Evolutionary conservation across 92 coral and sea anemone species (phyloP).

Genomic region (Parazoanthus swiftii): DNA sequence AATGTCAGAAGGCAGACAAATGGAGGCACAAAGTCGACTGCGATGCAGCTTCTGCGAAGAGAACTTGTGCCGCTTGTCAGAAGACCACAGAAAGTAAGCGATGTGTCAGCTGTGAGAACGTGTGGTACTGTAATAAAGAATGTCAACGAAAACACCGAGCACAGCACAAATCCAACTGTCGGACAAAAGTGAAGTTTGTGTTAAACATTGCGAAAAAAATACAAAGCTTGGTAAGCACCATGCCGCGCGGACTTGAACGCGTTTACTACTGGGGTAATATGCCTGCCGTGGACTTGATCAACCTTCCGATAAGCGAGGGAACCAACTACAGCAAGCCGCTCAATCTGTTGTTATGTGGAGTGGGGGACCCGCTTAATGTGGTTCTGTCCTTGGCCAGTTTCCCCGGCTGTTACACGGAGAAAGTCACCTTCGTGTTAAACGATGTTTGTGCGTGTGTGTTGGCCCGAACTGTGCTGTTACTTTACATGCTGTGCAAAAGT

Average conservation of each 20-base stretch:
- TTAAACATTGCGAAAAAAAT: conserved; percentile 29
- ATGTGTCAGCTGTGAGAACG: conserved; percentile 61
- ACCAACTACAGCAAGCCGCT: conserved; percentile 47
- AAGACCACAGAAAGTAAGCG: conserved; percentile 31
- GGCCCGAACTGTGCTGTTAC: conserved; percentile 70
- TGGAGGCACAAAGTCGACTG: conserved; percentile 65
- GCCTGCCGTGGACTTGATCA: conserved; percentile 76
- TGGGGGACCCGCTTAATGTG: conserved; percentile 77
- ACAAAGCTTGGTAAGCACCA: background rate
- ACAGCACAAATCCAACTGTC: conserved; percentile 59
- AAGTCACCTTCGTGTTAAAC: conserved; percentile 44
- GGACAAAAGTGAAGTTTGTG: conserved; percentile 22
- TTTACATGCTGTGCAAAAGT: conserved; percentile 70
- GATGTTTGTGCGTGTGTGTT: conserved; percentile 45
- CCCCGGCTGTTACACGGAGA: conserved; percentile 48
- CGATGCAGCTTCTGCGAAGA: conserved; percentile 44
- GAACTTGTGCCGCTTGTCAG: conserved; percentile 51
- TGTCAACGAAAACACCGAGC: conserved; percentile 57
- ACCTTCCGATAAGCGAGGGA: conserved; percentile 78
- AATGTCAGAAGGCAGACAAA: conserved; percentile 58
- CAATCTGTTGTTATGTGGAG: conserved; percentile 71
- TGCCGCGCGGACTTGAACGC: conserved; percentile 36
- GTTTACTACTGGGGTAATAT: conserved; percentile 78
- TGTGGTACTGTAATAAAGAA: conserved; percentile 60
- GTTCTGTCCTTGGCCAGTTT: conserved; percentile 56